Evolutionary conservation across 2,113 vertebrate species (phyloP), one percentile per base, ranked within the genome.

Genomic region (Sinocyclocheilus grahami): DNA sequence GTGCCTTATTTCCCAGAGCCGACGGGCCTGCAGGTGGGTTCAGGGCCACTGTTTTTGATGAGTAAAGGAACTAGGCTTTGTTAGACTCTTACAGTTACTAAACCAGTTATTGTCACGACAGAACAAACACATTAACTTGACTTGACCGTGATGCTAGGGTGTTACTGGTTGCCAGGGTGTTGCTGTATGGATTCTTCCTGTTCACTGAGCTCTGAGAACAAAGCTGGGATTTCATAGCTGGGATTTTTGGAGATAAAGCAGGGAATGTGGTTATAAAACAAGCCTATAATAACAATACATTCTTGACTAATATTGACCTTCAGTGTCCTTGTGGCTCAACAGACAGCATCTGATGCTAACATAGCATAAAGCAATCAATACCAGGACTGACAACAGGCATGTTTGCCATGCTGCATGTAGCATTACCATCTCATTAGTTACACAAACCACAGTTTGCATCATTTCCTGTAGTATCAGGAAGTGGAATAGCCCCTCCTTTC

Each of bases 21-120:
- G 82, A 51, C 91, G 79, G 69, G 86, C 86, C 87, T 89, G 86
- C 91, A 83, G 94, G 94, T 94, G 92, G 74, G 91, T 93, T 88
- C 48, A 60, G 30, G 27, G 9, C 13, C 22, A 63, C 30, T 60
- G 77, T 83, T 46, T 10, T 8, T 46, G 9, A 11, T 46, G 42
- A 11, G 42, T 46, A 10, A 42, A 42, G 42, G 42, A 42, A 42
- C 42, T 46, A 10, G 42, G 42, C 42, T 27, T 48, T 12, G 12
- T 27, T 77, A 55, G 22, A 42, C 8, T 11, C 18, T 39, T 22
- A 20, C 4, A 14, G 12, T 69, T 30, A 69, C 16, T 42, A 11
- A 55, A 55, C 14, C 46, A 48, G 53, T 18, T 55, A 4, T 53
- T 53, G 51, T 42, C 42, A 7, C 42, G 42, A 42, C 42, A 8